Evolutionary conservation across 1,140 invertebrate species (phyloP), one percentile per base, ranked within the genome.

Genomic region (Chironomus striatipennis): DNA sequence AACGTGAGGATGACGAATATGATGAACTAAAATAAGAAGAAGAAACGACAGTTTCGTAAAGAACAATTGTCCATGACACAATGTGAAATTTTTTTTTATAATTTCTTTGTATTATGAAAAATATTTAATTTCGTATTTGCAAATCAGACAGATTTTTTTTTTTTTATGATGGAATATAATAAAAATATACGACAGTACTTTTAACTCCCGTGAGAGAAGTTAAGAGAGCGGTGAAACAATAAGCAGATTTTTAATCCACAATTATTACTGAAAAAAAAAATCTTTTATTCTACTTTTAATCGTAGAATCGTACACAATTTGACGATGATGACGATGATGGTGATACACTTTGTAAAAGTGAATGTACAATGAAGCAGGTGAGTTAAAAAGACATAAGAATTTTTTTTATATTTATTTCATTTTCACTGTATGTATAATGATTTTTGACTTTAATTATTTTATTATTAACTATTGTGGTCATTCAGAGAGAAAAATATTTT

Each of bases 391-490:
- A 34, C 5, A 34, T 2, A 5, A 34, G 5, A 2, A 5, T 34
- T 34, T 34, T 34, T 34, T 34, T 34, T 34, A 34, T 34, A 34
- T 34, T 34, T 34, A 34, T 34, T 34, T 34, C 24, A 34, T 34
- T 34, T 34, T 34, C 24, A 34, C 24, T 34, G 47, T n/a, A 5
- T 57, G 12, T 57, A n/a, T 57, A 57, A 57, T 57, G 47, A 57
- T 57, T 57, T 57, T 57, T n/a, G n/a, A 57, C 47, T 57, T 57
- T 57, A 57, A 57, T 57, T 57, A 57, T 57, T 57, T 57, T n/a
- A 57, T 57, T 57, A 57, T 57, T 57, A 57, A 57, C 47, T 57
- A 57, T 57, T 57, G 47, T 57, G 47, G 47, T 57, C n/a, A 57
- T 57, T 57, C 47, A 57, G 47, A n/a, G 12, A 57, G n/a, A 57